Base-by-base conservation (phyloP, 1,140 invertebrate genomes). In the Drosophila chauvacae region DNA sequence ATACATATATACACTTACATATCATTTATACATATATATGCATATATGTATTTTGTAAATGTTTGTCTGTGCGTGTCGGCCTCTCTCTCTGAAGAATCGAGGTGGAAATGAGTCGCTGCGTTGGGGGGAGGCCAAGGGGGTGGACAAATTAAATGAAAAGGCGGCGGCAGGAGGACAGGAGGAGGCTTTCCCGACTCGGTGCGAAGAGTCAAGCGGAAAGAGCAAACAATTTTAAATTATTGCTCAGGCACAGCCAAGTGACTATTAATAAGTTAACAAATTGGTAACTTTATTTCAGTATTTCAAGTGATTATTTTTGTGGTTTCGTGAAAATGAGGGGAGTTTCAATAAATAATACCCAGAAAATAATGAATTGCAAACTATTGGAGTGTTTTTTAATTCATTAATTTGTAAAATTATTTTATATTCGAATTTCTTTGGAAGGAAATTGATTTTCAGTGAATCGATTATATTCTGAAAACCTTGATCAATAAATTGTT, bases 201-300 rank as follows among this genome's bases (percentile, higher is more conserved):
- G 20, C 28, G 4, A 4, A 6, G 66, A 50, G 51, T 72, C 66
- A 42, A 42, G 66, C 69, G 66, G 69, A 72, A 72, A 44, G 45
- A 50, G 66, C 66, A 70, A 70, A 68, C 63, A 59, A 72, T 71
- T 72, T 72, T 42, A 71, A 72, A 72, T 71, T 59, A 72, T 71
- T 71, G 66, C 41, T 71, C 69, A 72, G 59, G 66, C 65, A 59
- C 37, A 71, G 30, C 44, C 37, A 42, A 72, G 65, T 71, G 53
- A 59, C 44, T 59, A 50, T 58, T 70, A 70, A 72, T 72, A 48
- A 58, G 65, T 72, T 55, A 72, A 70, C 65, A 72, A 72, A 70
- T 72, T 70, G 69, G 35, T 10, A 41, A 41, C 51, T 70, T 68
- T 13, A 58, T 59, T 56, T 33, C 23, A 55, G 26, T 44, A 37